These are phyloP conservation scores for Pelvicachromis taeniatus DNA, from an alignment of 2,113 vertebrate species.

Conservation along the genomic window DNA sequence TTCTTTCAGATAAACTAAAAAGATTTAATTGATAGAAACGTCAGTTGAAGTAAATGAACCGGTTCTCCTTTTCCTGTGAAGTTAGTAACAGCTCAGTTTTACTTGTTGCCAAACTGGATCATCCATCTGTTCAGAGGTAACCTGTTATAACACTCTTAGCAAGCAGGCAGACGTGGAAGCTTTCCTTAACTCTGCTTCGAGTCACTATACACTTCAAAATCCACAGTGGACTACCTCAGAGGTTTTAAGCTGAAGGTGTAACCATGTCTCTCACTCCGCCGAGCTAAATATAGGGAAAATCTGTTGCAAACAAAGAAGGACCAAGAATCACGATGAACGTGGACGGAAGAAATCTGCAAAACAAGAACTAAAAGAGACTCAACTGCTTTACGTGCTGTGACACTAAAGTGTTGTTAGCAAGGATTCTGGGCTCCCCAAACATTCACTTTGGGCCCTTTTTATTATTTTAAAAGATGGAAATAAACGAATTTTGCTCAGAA, in stretches of 20 bases:
- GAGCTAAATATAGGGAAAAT: neutral
- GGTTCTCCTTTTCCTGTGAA: neutral
- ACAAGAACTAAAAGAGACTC: neutral
- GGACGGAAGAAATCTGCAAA: accelerated
- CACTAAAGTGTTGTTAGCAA: neutral
- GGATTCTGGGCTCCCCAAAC: neutral
- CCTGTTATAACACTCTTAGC: neutral
- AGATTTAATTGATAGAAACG: neutral
- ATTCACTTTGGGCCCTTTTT: accelerated
- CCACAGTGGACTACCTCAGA: neutral
- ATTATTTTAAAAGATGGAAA: neutral
- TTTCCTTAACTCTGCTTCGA: neutral
- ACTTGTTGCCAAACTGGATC: neutral
- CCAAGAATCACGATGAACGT: neutral
- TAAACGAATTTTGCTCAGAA: neutral
- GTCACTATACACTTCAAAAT: neutral
- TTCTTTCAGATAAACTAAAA: neutral
- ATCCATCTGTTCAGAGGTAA: neutral
- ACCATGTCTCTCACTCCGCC: neutral
- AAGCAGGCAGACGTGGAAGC: neutral
- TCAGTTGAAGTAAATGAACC: too few species aligned
- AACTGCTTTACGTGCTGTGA: neutral
- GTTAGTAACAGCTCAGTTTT: neutral
- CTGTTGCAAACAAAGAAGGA: neutral
- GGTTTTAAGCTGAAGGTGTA: neutral